Evolutionary conservation across 2,113 vertebrate genomes (phyloP), one percentile per base, ranked within the genome.

Genomic region (Nansenia antarctica): DNA sequence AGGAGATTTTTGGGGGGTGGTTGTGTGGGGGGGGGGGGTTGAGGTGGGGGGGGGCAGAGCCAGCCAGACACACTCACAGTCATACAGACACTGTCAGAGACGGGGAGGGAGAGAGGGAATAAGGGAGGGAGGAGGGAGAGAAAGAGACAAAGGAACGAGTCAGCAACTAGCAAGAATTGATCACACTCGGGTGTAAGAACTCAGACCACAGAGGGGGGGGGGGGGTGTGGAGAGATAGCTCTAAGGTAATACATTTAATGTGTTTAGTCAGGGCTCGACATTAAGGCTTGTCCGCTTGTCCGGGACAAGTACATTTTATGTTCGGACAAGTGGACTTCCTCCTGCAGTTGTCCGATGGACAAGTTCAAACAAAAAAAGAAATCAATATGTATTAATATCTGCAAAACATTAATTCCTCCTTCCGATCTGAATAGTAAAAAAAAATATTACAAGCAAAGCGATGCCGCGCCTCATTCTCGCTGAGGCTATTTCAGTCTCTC

Each of bases 101-200:
- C 68, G 24, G 55, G 49, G 32, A 20, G 54, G 39, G 35, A 70
- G 58, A 7, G 54, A 59, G 34, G 24, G 20, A 8, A 12, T 15
- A 39, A 39, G 60, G 22, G 26, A 34, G 14, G 62, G 9, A 45
- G 49, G 66, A 57, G 47, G 65, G 54, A 27, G 60, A 37, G 11
- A 31, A 12, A 8, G 58, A 70, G 62, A 87, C 86, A 87, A 90
- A 85, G 81, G 74, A 78, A 67, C 65, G 3, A 77, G 75, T 87
- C 81, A 80, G 78, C 77, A 82, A 79, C 80, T 78, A 72, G 83
- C 77, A 80, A 64, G 78, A 73, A 81, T 76, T 73, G 67, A 85
- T 87, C 73, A 84, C 73, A 70, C 15, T 14, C 26, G 62, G 62
- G 67, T 82, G 77, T 65, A 68, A 79, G 72, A 77, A 82, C 73